A percentile compares a stretch with the other conserved stretches of the same genome.
phyloP scores from a whole-genome alignment of 92 coral and sea anemone species.

The Zoanthus sansibaricus region DNA sequence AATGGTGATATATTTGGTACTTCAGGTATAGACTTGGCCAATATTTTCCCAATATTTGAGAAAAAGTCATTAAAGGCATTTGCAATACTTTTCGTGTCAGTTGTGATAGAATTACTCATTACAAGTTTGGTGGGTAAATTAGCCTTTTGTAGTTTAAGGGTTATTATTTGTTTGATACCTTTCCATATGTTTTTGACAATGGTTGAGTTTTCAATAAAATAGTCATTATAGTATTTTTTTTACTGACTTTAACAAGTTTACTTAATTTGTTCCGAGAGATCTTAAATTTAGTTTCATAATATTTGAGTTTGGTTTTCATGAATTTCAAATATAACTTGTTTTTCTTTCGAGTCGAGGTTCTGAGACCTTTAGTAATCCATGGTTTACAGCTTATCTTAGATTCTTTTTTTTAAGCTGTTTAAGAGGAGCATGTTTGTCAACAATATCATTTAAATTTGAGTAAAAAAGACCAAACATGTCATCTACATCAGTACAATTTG shows the following conservation, averaged over 20 bases:
- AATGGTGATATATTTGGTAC: conserved; percentile 9
- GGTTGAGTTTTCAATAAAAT: not conserved
- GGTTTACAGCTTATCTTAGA: conserved; percentile 24
- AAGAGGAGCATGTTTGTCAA: conserved; percentile 58
- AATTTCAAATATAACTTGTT: not conserved
- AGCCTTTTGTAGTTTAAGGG: conserved; percentile 13
- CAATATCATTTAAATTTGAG: conserved; percentile 35
- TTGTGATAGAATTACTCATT: conserved; percentile 21
- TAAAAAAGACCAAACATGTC: conserved; percentile 52
- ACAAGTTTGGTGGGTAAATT: conserved; percentile 44
- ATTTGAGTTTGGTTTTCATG: not conserved
- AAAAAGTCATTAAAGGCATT: conserved; percentile 29
- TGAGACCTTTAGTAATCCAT: not conserved
- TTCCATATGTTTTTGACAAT: conserved; percentile 57
- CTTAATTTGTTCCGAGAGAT: not conserved
- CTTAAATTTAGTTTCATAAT: not conserved
- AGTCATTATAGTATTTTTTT: conserved; percentile 2
- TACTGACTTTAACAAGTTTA: conserved; percentile 52
- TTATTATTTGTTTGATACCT: conserved; percentile 53
- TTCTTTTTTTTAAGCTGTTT: conserved; percentile 51
- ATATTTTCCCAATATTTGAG: conserved; percentile 45
- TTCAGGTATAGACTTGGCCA: conserved; percentile 1
- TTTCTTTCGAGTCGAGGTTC: not conserved
- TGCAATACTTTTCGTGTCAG: not conserved
- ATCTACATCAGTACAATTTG: conserved; percentile 44